Evolutionary conservation across 2,797 vertebrate species (phyloP).

Genomic region (Carduelis carduelis): DNA sequence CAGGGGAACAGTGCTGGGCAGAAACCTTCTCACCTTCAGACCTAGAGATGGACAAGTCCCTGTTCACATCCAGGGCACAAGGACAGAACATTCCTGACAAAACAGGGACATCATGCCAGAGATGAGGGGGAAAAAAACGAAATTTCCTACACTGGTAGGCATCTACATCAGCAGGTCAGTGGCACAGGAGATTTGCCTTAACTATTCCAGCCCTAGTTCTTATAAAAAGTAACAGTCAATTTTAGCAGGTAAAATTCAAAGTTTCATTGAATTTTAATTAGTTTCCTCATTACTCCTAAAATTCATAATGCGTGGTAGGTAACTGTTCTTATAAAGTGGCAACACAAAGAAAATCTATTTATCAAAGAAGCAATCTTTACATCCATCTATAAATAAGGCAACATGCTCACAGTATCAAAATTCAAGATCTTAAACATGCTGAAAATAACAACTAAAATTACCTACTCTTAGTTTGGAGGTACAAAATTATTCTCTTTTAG

Average conservation of each 20-base stretch:
- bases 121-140: accelerated
- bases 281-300: background rate
- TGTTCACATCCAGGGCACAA: background rate
- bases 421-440: background rate
- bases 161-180: background rate
- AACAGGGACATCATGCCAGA: background rate
- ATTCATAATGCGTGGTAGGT: background rate
- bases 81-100: accelerated
- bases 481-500: background rate
- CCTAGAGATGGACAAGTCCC: accelerated
- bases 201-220: background rate
- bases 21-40: background rate
- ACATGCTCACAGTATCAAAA: background rate
- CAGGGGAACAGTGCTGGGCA: background rate
- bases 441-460: background rate
- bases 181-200: background rate
- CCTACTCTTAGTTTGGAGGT: background rate
- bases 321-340: background rate
- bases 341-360: background rate
- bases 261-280: background rate
- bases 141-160: background rate
- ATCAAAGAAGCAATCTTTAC: background rate
- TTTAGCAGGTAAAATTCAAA: background rate
- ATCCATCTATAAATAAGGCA: background rate
- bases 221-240: background rate